Conservation (phyloP, 2,113 vertebrate genomes). For the Triplophysa tibetana region DNA sequence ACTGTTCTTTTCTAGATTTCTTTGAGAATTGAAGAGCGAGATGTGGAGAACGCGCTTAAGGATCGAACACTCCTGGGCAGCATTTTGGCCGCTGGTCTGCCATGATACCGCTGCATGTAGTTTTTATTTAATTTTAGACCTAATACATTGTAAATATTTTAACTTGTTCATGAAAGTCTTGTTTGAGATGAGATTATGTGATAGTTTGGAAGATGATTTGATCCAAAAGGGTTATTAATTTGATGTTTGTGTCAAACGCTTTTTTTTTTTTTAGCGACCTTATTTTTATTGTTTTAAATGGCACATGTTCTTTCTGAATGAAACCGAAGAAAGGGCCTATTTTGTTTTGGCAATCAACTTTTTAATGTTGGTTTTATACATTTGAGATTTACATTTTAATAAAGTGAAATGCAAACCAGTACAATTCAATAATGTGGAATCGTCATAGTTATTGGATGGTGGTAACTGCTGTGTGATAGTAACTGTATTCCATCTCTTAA, state of each 20-base stretch:
- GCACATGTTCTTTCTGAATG: not conserved
- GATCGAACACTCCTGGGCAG: conserved; percentile 83
- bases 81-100: conserved; percentile 82
- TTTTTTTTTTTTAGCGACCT: not conserved
- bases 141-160: not conserved
- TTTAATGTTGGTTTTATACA: not conserved
- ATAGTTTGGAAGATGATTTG: conserved; percentile 5
- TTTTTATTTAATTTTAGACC: not conserved
- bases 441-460: too few relatives aligned
- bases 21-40: conserved; percentile 86
- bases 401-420: conserved; percentile 1
- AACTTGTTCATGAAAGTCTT: conserved; percentile 2
- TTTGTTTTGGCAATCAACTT: conserved; percentile 2
- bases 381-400: conserved; percentile 18
- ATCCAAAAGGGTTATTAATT: conserved; percentile 17
- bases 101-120: conserved; percentile 48
- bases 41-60: conserved; percentile 85
- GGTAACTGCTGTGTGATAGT: too few relatives aligned
- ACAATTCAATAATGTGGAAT: too few relatives aligned
- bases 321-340: not conserved
- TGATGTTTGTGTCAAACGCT: not conserved
- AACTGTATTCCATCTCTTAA: too few relatives aligned
- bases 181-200: conserved; percentile 12
- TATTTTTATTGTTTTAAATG: not conserved
- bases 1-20: conserved; percentile 74